phyloP scores from a whole-genome alignment of 2,113 vertebrate genomes.

The Macquaria australasica region DNA sequence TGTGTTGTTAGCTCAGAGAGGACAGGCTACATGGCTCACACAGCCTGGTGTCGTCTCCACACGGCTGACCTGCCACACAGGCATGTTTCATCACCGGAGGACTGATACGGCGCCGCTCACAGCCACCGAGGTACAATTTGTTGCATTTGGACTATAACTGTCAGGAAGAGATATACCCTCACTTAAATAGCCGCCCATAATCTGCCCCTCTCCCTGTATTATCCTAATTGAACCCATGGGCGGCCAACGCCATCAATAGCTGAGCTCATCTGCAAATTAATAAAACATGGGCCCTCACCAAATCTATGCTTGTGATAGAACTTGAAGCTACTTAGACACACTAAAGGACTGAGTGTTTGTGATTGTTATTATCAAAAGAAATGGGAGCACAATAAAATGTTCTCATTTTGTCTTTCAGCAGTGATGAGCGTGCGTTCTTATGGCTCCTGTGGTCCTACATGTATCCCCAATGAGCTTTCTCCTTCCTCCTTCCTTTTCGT shows the following conservation, averaged over 20 bases:
- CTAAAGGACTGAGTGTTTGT: conserved; percentile 65
- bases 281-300: conserved; percentile 83
- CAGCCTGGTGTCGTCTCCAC: conserved; percentile 63
- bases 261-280: conserved; percentile 87
- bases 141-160: conserved; percentile 86
- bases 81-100: conserved; percentile 72
- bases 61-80: conserved; percentile 65
- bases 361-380: conserved; percentile 77
- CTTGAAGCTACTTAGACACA: conserved; percentile 86
- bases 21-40: conserved; percentile 52
- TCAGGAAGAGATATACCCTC: conserved; percentile 85
- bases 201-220: conserved; percentile 84
- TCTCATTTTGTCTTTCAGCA: conserved; percentile 58
- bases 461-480: conserved; percentile 51
- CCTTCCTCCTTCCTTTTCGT: conserved; percentile 29
- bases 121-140: conserved; percentile 82
- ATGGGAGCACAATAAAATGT: conserved; percentile 82
- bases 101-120: conserved; percentile 71
- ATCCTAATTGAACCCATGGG: conserved; percentile 87
- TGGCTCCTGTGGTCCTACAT: conserved; percentile 47
- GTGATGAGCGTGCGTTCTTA: conserved; percentile 57
- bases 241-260: conserved; percentile 82
- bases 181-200: conserved; percentile 84
- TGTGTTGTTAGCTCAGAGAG: conserved; percentile 56
- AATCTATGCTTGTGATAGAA: conserved; percentile 74